Base-by-base conservation (phyloP, 23 tunicate genomes). In the Clavelina lepadiformis region DNA sequence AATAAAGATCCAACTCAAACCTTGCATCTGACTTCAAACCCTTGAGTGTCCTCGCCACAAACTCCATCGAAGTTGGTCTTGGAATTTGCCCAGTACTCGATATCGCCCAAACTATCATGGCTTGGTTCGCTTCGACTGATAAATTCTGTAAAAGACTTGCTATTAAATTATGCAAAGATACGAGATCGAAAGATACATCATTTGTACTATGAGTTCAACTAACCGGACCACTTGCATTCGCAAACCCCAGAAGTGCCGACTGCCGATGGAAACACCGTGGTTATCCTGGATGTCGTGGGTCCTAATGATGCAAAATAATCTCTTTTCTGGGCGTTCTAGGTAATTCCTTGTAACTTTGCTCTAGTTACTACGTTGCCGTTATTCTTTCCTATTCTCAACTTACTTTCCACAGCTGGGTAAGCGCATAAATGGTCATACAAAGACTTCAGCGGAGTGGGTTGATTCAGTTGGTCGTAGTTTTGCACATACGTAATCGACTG, bases 181-280 rank as follows among this genome's bases (percentile, higher is more conserved):
- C 15, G 15, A 8, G 49, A 15, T 15, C 49, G 13, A 41, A 11
- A 41, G 15, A 8, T 41, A 41, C 49, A 41, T 41, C 49, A 15
- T 11, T 8, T 11, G 13, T 15, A 11, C 49, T 41, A 11, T 41
- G 15, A 15, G 11, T 8, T 41, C 15, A 54, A 54, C 24, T 27
- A 3, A 72, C 78, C 78, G 20, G 78, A 57, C 78, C 78, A 72
- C n/a, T 44, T 28, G 35, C 78, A 72, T 38, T 72, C 67, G 41
- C 78, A 72, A 32, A 44, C 54, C 5, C 33, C 67, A 11, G 49
- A 11, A 22, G 67, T 58, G 32, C 37, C 30, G 37, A 23, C 26
- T 6, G 61, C 31, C 5, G 78, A 58, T 2, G 78, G 58, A 2
- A 55, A 36, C n/a, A 30, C 58, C 35, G 36, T 72, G 36, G 18